These are phyloP conservation scores for Coendou prehensilis DNA, from an alignment of 2,797 vertebrate species.

Conservation along the genomic window DNA sequence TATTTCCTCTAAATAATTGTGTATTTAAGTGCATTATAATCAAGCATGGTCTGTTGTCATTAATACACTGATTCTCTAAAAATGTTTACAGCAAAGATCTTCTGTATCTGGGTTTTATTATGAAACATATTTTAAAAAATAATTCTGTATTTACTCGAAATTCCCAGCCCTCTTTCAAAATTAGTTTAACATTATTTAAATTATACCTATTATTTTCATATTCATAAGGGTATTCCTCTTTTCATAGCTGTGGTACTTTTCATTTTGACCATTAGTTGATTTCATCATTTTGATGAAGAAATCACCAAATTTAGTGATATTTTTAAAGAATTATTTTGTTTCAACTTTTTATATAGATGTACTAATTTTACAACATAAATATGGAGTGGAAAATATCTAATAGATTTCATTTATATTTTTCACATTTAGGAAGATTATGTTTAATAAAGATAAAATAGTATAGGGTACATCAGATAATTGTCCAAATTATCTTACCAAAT, in stretches of 20 bases:
- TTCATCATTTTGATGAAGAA: background rate
- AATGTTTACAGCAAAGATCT: background rate
- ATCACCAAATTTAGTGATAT: background rate
- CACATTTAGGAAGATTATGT: background rate
- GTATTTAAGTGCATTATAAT: background rate
- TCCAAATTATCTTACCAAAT: background rate
- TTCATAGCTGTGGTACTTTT: background rate
- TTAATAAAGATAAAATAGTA: background rate
- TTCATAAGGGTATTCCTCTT: background rate
- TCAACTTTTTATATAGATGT: background rate
- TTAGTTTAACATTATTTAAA: background rate
- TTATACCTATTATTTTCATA: background rate
- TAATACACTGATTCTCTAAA: background rate
- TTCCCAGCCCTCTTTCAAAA: background rate
- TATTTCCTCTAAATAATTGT: background rate
- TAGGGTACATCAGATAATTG: background rate
- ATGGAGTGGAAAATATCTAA: background rate
- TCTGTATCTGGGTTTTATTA: background rate
- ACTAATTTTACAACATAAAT: background rate
- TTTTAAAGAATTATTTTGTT: background rate
- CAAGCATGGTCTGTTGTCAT: background rate
- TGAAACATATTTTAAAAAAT: background rate
- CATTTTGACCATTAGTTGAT: background rate
- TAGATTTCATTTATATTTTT: background rate
- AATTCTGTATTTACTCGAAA: background rate